Base-by-base conservation (phyloP, 2,888 invertebrate genomes). In the Cerceris rybyensis region DNA sequence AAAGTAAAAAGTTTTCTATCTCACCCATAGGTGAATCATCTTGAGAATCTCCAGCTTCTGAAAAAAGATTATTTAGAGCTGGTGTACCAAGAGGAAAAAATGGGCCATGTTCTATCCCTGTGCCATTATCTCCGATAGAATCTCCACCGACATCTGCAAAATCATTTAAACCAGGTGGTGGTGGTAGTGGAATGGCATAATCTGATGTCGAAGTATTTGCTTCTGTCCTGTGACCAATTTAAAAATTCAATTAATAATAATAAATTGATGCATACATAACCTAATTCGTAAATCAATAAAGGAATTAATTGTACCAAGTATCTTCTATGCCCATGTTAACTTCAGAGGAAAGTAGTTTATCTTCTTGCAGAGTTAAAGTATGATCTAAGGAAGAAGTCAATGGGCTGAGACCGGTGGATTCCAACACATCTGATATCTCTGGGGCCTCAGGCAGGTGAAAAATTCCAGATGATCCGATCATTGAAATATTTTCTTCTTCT, bases 241-340 rank as follows among this genome's bases (percentile, higher is more conserved):
- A 5, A 73, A 9, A 39, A 8, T 49, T 39, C 11, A 46, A 11
- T 58, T 42, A 28, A 43, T 13, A n/a, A 59, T 9, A 9, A 46
- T 39, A 16, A 59, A 13, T 54, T 13, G n/a, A 28, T 28, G 28
- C 4, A 28, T 28, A n/a, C 13, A 7, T 41, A 55, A 49, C 9
- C 0, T 42, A 28, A 55, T 28, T 39, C 14, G 13, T 52, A 6
- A 42, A 58, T 16, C 49, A 14, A 57, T 54, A 55, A 16, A 63
- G 28, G 52, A 43, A 55, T 55, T 72, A 6, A 66, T 16, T n/a
- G 7, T 72, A 92, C 93, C 93, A 93, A 70, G 93, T 92, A 84
- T 93, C 93, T 87, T 93, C 93, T 79, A 93, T 91, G 70, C 93
- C 93, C 93, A 93, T 93, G 71, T 88, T 90, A 83, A 86, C 85